Evolutionary conservation across 92 coral and sea anemone species (phyloP).

Genomic region (Parazoanthus swiftii): DNA sequence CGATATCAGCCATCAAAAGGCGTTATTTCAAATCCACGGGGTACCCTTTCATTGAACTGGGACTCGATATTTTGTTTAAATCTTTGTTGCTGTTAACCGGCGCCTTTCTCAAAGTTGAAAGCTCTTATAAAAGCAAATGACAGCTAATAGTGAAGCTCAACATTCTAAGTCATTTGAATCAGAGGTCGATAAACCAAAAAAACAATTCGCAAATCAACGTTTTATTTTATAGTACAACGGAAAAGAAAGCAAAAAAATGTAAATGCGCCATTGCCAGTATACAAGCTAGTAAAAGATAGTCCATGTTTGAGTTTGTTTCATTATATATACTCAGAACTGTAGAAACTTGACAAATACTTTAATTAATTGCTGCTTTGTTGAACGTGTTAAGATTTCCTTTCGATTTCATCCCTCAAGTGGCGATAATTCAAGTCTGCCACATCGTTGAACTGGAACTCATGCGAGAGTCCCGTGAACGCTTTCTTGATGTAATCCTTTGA

Average conservation of each 20-base stretch:
- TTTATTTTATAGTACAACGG: too few relatives aligned
- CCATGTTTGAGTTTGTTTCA: too few relatives aligned
- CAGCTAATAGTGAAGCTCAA: too few relatives aligned
- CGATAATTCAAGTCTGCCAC: slow-evolving; percentile 38
- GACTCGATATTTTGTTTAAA: not conserved
- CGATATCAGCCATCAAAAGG: not conserved
- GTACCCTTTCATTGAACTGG: slow-evolving; percentile 27
- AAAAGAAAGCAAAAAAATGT: too few relatives aligned
- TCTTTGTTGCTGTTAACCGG: too few relatives aligned
- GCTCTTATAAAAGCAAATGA: too few relatives aligned
- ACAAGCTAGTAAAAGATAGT: too few relatives aligned
- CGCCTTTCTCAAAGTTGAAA: too few relatives aligned
- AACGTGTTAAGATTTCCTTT: slow-evolving; percentile 6
- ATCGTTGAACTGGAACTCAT: slow-evolving; percentile 41
- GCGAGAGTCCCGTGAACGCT: slow-evolving; percentile 7
- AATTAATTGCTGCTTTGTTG: not conserved
- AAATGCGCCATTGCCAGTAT: too few relatives aligned
- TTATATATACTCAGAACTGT: not conserved
- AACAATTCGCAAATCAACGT: too few relatives aligned
- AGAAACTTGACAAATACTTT: not conserved
- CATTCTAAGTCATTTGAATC: too few relatives aligned
- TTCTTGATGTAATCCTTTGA: slow-evolving; percentile 58
- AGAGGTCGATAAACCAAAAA: too few relatives aligned
- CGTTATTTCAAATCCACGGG: slow-evolving; percentile 38
- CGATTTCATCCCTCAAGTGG: slow-evolving; percentile 1